Percentiles rank a stretch among this genome's conserved stretches.
These are phyloP conservation scores for Acanthornis magna DNA, from an alignment of 2,797 vertebrate species.

Conservation along the genomic window DNA sequence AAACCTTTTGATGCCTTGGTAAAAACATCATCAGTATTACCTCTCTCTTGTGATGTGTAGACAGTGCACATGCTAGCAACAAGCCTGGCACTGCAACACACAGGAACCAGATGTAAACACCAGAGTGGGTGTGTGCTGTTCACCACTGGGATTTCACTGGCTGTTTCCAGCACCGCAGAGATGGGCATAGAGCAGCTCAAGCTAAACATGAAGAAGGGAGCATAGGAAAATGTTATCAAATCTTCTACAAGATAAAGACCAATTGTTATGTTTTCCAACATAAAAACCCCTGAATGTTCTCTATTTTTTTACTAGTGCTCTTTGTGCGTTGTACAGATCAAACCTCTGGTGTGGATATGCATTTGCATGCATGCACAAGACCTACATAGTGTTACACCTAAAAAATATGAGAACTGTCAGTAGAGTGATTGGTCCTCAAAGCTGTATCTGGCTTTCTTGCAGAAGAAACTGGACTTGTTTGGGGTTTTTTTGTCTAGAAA, in stretches of 20 bases:
- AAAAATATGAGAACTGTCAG: neutral
- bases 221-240: neutral
- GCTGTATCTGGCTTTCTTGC: neutral
- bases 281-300: neutral
- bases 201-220: neutral
- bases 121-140: neutral
- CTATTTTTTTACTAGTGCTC: neutral
- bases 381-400: neutral
- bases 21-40: neutral
- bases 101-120: neutral
- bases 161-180: neutral
- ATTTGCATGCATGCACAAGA: neutral
- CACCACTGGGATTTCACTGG: neutral
- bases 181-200: neutral
- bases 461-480: neutral
- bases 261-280: neutral
- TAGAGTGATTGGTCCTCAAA: neutral
- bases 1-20: neutral
- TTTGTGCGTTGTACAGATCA: neutral
- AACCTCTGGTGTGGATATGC: neutral
- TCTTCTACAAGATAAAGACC: neutral
- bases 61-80: neutral
- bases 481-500: neutral
- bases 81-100: neutral
- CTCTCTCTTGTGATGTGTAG: neutral